phyloP scores from a whole-genome alignment of 2,113 vertebrate species.

The Empidonax traillii region DNA sequence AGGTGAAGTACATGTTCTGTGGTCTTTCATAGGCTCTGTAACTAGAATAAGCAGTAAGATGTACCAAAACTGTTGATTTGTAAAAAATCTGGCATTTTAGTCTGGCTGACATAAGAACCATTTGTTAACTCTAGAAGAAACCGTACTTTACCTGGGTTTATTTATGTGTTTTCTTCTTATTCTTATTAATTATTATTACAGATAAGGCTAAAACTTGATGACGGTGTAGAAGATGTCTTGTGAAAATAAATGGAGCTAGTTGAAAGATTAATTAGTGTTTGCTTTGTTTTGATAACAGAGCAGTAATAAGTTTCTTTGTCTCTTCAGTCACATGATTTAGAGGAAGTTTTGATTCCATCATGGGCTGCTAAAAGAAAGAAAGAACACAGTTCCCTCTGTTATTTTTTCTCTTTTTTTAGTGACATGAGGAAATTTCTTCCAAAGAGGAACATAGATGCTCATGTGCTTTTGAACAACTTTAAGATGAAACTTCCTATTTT shows the following conservation, averaged over 20 bases:
- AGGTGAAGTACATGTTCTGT: neutral
- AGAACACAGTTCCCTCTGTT: neutral
- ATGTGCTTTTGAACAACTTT: neutral
- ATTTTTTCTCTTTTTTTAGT: neutral
- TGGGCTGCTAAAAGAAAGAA: conserved; percentile 10
- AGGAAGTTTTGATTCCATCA: conserved; percentile 3
- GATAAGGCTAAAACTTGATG: neutral
- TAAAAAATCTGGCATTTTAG: neutral
- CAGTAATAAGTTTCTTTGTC: neutral
- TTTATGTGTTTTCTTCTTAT: neutral
- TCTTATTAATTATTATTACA: neutral
- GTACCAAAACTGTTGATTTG: neutral
- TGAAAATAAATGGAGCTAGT: neutral
- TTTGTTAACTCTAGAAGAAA: neutral
- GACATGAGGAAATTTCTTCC: neutral
- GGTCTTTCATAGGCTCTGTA: neutral
- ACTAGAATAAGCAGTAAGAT: neutral
- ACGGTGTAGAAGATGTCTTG: neutral
- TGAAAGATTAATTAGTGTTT: neutral
- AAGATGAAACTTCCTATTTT: conserved; percentile 21
- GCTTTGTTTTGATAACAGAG: conserved; percentile 3
- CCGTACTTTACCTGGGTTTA: neutral
- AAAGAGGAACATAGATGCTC: neutral
- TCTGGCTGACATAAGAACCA: neutral
- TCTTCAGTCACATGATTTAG: neutral